Base-by-base conservation (phyloP, 2,113 vertebrate species). In the Barbus barbus region DNA sequence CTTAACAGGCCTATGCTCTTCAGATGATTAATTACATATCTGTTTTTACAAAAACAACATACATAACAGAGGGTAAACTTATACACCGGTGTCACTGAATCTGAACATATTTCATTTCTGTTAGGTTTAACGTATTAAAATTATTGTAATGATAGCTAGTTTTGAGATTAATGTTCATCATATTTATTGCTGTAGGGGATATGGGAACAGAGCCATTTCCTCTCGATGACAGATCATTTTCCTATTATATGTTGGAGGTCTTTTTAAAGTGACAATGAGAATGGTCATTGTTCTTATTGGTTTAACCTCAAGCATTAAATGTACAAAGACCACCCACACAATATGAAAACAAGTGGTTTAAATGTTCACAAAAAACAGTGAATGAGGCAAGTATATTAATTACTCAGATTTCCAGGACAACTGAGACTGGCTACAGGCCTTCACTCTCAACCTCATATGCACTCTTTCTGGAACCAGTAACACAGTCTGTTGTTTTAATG, bases 1-100 rank as follows among this genome's bases (percentile, higher is more conserved):
- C 83, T 65, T 67, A 65, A 28, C 74, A 85, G 83, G 63, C 73
- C 77, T 51, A 53, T 51, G 83, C 84, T 36, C 82, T 85, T 36
- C 46, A 85, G 28, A 33, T 82, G 51, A 83, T 63, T 67, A 14
- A 58, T 69, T n/a, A 51, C 33, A 33, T 67, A 33, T 61, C 51
- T 77, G 74, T 65, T 63, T 71, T 72, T 41, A 41, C 11, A 16
- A 72, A 24, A 41, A 72, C 22, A 44, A 7, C 36, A 41, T n/a
- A 3, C 4, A 44, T 24, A 44, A 24, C 38, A 44, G 2, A n/a
- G 38, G 69, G n/a, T 72, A 36, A 69, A 4, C 26, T 14, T 41
- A 72, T 44, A 44, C 22, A 72, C 12, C 38, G 13, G 22, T 3
- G 5, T 44, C 69, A 38, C 0, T 69, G 65, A 69, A 38, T 69